A percentile compares a stretch with the other conserved stretches of the same genome.
phyloP scores from a whole-genome alignment of 2,888 invertebrate genomes.

The Palloptera scutellata region DNA sequence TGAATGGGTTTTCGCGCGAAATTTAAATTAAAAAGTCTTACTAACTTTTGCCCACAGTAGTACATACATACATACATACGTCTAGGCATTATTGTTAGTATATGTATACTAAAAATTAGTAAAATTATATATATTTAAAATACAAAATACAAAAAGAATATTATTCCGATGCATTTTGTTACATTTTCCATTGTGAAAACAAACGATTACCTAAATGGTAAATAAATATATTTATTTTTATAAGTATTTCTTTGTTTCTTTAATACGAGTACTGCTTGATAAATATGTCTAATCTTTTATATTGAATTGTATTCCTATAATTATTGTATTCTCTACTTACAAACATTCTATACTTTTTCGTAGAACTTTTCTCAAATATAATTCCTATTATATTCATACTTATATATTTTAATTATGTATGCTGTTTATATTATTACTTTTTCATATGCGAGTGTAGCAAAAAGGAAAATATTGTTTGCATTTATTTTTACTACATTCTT shows the following conservation, averaged over 20 bases:
- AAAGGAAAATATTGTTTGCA: neutral
- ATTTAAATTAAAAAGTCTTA: too few species aligned
- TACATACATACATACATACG: too few species aligned
- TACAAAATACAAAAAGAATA: neutral
- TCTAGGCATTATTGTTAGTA: too few species aligned
- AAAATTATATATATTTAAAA: too few species aligned
- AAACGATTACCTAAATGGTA: too few species aligned
- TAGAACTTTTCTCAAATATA: neutral
- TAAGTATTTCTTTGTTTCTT: neutral
- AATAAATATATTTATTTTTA: neutral
- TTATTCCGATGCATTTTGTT: neutral
- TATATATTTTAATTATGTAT: neutral
- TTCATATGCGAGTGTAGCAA: neutral
- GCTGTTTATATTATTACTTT: neutral
- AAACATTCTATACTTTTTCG: neutral
- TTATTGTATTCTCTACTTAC: neutral
- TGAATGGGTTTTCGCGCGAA: too few species aligned
- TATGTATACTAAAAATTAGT: too few species aligned
- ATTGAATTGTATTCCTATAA: too few species aligned
- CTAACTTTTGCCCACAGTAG: too few species aligned
- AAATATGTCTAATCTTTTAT: too few species aligned
- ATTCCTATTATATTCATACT: conserved; percentile 1
- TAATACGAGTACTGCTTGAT: too few species aligned
- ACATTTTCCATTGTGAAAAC: neutral
- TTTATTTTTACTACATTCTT: neutral